phyloP scores from a whole-genome alignment of 1,140 invertebrate genomes.

The Oryctes rhinoceros region DNA sequence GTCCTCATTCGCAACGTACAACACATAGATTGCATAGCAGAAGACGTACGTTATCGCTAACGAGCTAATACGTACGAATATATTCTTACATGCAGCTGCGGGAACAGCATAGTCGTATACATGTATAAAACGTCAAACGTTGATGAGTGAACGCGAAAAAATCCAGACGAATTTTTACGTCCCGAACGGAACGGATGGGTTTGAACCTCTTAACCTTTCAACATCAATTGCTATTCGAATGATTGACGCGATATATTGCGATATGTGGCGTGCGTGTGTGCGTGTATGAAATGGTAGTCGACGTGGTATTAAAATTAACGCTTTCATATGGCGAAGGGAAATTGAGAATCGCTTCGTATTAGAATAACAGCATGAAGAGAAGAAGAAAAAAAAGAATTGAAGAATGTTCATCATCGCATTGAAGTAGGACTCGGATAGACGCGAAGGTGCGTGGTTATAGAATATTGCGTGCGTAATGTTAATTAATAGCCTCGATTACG shows the following conservation, averaged over 20 bases:
- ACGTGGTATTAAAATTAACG: neutral
- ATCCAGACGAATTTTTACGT: neutral
- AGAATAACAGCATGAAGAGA: neutral
- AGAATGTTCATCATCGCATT: neutral
- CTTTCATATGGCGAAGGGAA: neutral
- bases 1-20: too few relatives aligned
- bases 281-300: neutral
- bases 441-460: neutral
- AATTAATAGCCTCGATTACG: neutral
- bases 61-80: too few relatives aligned
- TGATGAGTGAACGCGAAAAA: neutral
- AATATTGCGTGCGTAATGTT: constrained; percentile 5
- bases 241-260: neutral
- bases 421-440: neutral
- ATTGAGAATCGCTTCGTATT: neutral
- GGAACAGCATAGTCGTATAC: too few relatives aligned
- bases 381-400: too few relatives aligned
- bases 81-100: too few relatives aligned
- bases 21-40: too few relatives aligned
- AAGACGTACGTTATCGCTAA: too few relatives aligned
- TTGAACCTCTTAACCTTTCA: constrained; percentile 15
- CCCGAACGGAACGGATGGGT: neutral
- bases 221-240: constrained; percentile 1
- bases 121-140: neutral
- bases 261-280: neutral